Evolutionary conservation across 2,797 vertebrate genomes (phyloP).

Genomic region (Setipinna tenuifilis): DNA sequence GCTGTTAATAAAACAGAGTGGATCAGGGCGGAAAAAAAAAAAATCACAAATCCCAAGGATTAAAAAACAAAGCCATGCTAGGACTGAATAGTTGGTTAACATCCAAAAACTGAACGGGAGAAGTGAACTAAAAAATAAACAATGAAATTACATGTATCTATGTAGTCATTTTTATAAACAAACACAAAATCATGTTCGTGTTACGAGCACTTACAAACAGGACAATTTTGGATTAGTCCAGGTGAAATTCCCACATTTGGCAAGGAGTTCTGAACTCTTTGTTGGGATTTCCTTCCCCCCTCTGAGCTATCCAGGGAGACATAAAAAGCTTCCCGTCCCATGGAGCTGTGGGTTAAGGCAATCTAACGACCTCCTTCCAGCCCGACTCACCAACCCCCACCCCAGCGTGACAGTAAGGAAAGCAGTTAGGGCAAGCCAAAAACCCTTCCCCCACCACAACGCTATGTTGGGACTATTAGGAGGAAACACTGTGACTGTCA

Average conservation of each 20-base stretch:
- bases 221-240: background rate
- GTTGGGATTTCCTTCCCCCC: constrained; percentile 56
- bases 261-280: constrained; percentile 26
- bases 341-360: constrained; percentile 71
- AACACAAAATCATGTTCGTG: background rate
- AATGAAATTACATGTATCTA: background rate
- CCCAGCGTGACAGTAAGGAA: constrained; percentile 73
- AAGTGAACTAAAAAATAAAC: background rate
- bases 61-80: background rate
- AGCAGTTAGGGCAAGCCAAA: constrained; percentile 64
- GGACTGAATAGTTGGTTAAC: background rate
- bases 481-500: constrained; percentile 77
- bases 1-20: background rate
- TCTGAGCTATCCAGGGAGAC: constrained; percentile 47
- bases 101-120: background rate
- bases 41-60: background rate
- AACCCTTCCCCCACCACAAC: constrained; percentile 71
- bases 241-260: constrained; percentile 4
- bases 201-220: background rate
- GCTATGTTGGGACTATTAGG: constrained; percentile 73
- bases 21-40: background rate
- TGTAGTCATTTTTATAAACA: background rate
- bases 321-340: constrained; percentile 58
- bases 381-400: constrained; percentile 66
- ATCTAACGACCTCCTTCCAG: constrained; percentile 68